Conservation (phyloP, 2,113 vertebrate species). For the Lepidothrix coronata region DNA sequence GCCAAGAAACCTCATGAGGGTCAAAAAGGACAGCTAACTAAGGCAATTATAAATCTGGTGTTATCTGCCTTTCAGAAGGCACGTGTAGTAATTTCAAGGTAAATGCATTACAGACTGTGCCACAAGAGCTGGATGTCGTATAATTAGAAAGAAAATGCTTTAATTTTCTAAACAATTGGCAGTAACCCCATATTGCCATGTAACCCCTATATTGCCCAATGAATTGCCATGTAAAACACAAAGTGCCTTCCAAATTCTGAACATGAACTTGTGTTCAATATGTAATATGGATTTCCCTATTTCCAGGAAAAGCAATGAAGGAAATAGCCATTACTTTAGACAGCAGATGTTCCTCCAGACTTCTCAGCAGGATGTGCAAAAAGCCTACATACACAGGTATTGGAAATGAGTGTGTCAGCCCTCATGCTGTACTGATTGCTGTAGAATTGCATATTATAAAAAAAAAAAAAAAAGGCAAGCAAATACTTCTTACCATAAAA, state of each 20-base stretch:
- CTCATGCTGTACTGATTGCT: not conserved
- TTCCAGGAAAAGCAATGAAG: not conserved
- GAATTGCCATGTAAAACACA: not conserved
- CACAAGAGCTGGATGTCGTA: not conserved
- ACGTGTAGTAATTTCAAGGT: not conserved
- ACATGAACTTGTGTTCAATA: not conserved
- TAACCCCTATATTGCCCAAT: not conserved
- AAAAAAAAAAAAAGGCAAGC: not conserved
- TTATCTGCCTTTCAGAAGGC: not conserved
- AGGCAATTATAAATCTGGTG: not conserved
- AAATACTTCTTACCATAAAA: slow-evolving; percentile 87
- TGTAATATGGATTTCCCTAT: not conserved
- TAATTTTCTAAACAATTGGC: not conserved
- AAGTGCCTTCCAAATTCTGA: not conserved
- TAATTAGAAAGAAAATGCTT: not conserved
- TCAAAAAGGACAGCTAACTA: not conserved
- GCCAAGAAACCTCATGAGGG: not conserved
- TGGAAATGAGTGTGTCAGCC: not conserved
- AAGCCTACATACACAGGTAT: not conserved
- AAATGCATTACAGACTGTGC: not conserved
- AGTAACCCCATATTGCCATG: not conserved
- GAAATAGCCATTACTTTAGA: not conserved
- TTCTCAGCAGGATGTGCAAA: not conserved
- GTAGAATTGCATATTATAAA: not conserved
- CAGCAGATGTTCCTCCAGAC: not conserved